Conservation (phyloP, 2,113 vertebrate species). For the Sinocyclocheilus anshuiensis region DNA sequence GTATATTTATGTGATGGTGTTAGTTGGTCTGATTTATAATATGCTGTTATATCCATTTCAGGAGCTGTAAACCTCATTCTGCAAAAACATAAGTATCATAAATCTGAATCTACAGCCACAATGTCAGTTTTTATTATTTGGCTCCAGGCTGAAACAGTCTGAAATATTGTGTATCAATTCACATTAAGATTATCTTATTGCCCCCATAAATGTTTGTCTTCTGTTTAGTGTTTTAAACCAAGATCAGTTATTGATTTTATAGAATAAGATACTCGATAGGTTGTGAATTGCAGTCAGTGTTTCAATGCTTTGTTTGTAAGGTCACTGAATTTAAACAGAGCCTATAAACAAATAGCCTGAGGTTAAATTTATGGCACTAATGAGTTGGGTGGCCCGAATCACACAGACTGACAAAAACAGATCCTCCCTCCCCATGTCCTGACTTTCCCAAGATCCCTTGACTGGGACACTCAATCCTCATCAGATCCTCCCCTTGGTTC, state of each 20-base stretch:
- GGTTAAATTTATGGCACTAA: slow-evolving; percentile 16
- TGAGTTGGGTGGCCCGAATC: slow-evolving; percentile 24
- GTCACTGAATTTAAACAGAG: not conserved
- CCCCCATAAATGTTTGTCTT: not conserved
- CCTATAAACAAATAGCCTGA: not conserved
- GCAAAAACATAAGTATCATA: not conserved
- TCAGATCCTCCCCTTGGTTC: slow-evolving; percentile 34
- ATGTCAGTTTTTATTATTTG: not conserved
- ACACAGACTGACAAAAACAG: slow-evolving; percentile 19
- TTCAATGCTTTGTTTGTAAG: not conserved
- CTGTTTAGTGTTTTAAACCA: not conserved
- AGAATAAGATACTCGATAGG: not conserved
- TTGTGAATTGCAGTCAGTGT: not conserved
- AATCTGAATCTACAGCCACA: not conserved
- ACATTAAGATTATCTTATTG: not conserved
- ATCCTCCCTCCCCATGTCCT: slow-evolving; percentile 29
- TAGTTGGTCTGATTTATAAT: too few species aligned
- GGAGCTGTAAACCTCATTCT: not conserved
- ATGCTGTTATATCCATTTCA: too few species aligned
- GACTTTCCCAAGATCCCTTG: slow-evolving; percentile 23
- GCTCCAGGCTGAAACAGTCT: not conserved
- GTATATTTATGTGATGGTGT: too few species aligned
- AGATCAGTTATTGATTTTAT: not conserved
- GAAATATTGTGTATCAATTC: not conserved
- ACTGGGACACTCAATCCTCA: not conserved